Evolutionary conservation across 64 coral and sea anemone genomes (phyloP), one percentile per base, ranked within the genome.

Genomic region (Platygyra sinensis): DNA sequence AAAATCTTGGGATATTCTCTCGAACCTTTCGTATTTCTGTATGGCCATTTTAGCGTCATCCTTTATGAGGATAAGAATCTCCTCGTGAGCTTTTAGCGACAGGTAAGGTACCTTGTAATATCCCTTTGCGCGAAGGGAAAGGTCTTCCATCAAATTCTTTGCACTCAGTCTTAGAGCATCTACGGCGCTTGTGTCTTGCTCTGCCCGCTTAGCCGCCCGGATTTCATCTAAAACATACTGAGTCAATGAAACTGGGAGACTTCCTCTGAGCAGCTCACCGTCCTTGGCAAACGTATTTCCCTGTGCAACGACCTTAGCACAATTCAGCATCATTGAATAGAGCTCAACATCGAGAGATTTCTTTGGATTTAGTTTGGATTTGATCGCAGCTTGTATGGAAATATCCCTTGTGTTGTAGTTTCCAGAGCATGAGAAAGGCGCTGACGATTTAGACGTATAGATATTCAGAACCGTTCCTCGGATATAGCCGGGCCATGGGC

Each of bases 11-110:
- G 83, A 87, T 14, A 72, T 87, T 72, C 75, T 92, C 54, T 59
- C 60, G 49, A 54, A 92, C 61, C 74, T 92, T 38, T 86, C 90
- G 50, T 92, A 92, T 57, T 92, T 67, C 20, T 92, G 30, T 87
- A 92, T 92, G 2, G 83, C 90, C 75, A 92, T 78, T 80, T 92
- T 80, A 27, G 90, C 90, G 62, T 92, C 90, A 86, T 92, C 90
- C 62, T 92, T 92, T 20, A 92, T 30, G 25, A 92, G 76, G 51
- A 75, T 74, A 22, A 92, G 90, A 87, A 92, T 51, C 15, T 92
- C 78, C 39, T 92, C 90, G 46, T 92, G 84, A 24, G 90, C 90
- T 54, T 87, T 92, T 29, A 92, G 76, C 5, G 90, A 92, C 61
- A 92, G 38, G 36, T 92, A 92, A 14, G 90, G 90, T 30, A 87